Base-by-base conservation (phyloP, 1,140 invertebrate genomes). In the Nasonia longicornis region DNA sequence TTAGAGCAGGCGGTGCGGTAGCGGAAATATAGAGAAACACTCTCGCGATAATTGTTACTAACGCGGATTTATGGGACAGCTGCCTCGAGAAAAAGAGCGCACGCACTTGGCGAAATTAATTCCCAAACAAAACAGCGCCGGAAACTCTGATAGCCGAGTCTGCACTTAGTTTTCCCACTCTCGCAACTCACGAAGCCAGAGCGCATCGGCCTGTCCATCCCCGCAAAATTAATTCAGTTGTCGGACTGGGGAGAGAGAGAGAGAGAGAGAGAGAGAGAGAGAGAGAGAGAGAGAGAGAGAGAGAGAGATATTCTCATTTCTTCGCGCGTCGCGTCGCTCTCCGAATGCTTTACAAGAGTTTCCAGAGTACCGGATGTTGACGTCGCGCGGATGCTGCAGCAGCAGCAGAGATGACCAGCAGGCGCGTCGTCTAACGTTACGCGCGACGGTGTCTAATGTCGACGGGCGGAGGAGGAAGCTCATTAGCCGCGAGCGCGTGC, bases 201-300 rank as follows among this genome's bases (percentile, higher is more conserved):
- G 12, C 11, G 12, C 45, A 48, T 48, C 45, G 45, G 12, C 45
- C 45, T 48, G 45, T 64, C 22, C 63, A 26, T 29, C 0, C 66
- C n/a, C n/a, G 38, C 48, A 16, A 86, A 87, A 86, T 88, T 89
- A 88, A 88, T 89, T 88, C 86, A 85, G 86, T 87, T 88, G 86
- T 87, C 87, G 86, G 84, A 76, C 80, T 63, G 3, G 14, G 20
- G 16, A 52, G 52, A n/a, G 20, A n/a, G 52, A 4, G 16, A 12
- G 48, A 35, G 31, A 35, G 31, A 35, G 31, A 35, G 31, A 35
- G 31, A 35, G 31, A 35, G 31, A 35, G 31, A 26, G 26, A 26
- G 26, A 26, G 26, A 26, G 26, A 26, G 14, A 52, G 16, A 52
- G 31, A 35, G 31, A 35, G 14, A 52, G 16, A 52, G 52, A n/a